phyloP scores from a whole-genome alignment of 2,113 vertebrate species.

The Istiophorus platypterus region DNA sequence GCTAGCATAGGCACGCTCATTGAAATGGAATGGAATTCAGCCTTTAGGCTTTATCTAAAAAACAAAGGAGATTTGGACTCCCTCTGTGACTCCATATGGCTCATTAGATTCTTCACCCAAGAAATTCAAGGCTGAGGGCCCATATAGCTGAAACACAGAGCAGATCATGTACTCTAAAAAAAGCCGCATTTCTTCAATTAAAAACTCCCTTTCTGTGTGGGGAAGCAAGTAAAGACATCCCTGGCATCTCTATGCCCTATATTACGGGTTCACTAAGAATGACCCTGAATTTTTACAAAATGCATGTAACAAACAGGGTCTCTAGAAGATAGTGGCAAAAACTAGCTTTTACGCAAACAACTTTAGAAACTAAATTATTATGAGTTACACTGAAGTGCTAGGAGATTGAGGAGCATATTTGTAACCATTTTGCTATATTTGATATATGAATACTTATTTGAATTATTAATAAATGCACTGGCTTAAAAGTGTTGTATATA shows the following conservation, averaged over 20 bases:
- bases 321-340: neutral
- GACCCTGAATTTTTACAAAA: neutral
- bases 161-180: neutral
- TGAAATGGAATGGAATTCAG: conserved; percentile 41
- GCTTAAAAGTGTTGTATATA: neutral
- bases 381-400: neutral
- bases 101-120: conserved; percentile 44
- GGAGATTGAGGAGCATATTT: neutral
- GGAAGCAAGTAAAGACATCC: conserved; percentile 8
- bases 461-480: neutral
- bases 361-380: no score
- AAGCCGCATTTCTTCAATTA: neutral
- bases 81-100: conserved; percentile 62
- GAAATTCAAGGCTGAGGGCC: conserved; percentile 27
- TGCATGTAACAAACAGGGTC: neutral
- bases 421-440: neutral
- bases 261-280: neutral
- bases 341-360: no score
- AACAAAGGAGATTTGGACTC: conserved; percentile 41
- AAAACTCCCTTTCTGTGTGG: neutral
- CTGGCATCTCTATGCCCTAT: neutral
- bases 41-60: conserved; percentile 58
- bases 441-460: neutral
- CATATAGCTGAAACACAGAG: conserved; percentile 18
- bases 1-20: conserved; percentile 1